Percentiles rank a stretch among this genome's conserved stretches.
Evolutionary conservation across 2,113 vertebrate genomes (phyloP).

Genomic region (Hypomesus transpacificus): DNA sequence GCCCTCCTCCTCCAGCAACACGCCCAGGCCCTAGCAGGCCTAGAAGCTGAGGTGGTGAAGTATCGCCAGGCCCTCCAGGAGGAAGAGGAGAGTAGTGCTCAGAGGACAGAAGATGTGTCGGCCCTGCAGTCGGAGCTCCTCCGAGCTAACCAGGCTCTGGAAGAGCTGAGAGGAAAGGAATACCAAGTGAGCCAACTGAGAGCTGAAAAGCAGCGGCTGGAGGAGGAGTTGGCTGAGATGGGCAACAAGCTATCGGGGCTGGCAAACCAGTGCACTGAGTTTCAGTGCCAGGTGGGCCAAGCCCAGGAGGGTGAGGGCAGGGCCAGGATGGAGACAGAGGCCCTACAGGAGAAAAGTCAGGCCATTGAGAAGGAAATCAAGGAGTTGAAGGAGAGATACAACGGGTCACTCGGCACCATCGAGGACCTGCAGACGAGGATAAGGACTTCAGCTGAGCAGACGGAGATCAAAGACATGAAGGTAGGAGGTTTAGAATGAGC

Average conservation of each 20-base stretch:
- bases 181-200: constrained; percentile 71
- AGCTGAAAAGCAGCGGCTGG: constrained; percentile 73
- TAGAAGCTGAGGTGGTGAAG: constrained; percentile 67
- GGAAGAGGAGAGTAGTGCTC: constrained; percentile 74
- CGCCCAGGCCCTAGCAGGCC: constrained; percentile 55
- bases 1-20: constrained; percentile 68
- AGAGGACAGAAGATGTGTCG: constrained; percentile 67
- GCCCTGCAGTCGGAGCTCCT: constrained; percentile 77
- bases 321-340: constrained; percentile 73
- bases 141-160: constrained; percentile 68
- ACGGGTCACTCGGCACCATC: constrained; percentile 83
- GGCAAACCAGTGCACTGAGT: constrained; percentile 71
- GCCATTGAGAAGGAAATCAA: constrained; percentile 85
- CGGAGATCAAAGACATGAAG: constrained; percentile 95
- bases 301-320: constrained; percentile 71
- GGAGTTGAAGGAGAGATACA: constrained; percentile 86
- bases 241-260: constrained; percentile 66
- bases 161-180: constrained; percentile 70
- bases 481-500: constrained; percentile 55
- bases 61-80: constrained; percentile 65
- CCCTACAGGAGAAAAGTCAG: constrained; percentile 71
- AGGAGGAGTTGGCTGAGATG: constrained; percentile 72
- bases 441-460: constrained; percentile 85
- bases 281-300: constrained; percentile 63
- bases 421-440: constrained; percentile 87